Percentiles rank a stretch among this genome's conserved stretches.
Evolutionary conservation across 2,113 vertebrate genomes (phyloP).

Genomic region (Siniperca chuatsi): DNA sequence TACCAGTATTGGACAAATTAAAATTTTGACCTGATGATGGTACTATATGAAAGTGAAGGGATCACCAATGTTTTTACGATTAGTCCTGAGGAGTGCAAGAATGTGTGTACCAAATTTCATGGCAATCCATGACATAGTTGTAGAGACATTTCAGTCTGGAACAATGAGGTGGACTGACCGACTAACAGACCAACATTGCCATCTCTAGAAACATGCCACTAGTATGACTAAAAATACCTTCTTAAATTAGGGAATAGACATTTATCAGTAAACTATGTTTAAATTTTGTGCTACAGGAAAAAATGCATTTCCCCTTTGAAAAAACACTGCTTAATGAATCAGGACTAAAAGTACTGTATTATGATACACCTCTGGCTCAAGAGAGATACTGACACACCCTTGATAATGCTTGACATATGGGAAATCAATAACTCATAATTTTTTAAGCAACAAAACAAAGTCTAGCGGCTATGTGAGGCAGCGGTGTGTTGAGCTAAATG

Average conservation of each 20-base stretch:
- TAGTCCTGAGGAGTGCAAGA: too few relatives aligned
- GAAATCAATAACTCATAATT: not conserved
- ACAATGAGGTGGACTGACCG: not conserved
- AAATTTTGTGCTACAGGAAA: slow-evolving; percentile 1
- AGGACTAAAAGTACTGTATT: not conserved
- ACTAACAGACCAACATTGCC: not conserved
- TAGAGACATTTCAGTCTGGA: not conserved
- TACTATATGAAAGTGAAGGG: too few relatives aligned
- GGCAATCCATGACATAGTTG: too few relatives aligned
- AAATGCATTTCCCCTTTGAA: not conserved
- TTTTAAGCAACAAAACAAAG: not conserved
- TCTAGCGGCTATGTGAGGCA: not conserved
- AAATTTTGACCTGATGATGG: too few relatives aligned
- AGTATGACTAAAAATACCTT: not conserved
- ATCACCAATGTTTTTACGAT: too few relatives aligned
- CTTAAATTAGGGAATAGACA: not conserved
- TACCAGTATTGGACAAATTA: too few relatives aligned
- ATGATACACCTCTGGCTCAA: not conserved
- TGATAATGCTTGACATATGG: not conserved
- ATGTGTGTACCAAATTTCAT: too few relatives aligned
- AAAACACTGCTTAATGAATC: not conserved
- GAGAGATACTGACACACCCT: not conserved
- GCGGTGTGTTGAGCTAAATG: too few relatives aligned
- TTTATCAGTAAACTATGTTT: not conserved
- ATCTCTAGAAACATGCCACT: not conserved